These are phyloP conservation scores for Calyptommatus sinebrachiatus DNA, from an alignment of 2,113 vertebrate species.

Conservation along the genomic window DNA sequence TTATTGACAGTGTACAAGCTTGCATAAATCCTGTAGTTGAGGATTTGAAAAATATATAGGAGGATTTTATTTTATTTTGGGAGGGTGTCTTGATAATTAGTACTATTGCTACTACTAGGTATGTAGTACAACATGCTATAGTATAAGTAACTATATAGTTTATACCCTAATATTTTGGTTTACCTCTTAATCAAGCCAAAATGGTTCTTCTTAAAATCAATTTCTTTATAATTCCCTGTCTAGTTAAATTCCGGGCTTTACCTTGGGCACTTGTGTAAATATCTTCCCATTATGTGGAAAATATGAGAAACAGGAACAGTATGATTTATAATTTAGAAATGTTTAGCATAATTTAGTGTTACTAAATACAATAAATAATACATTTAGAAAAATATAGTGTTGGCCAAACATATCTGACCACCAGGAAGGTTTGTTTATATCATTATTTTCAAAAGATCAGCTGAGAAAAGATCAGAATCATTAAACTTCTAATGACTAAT, in stretches of 20 bases:
- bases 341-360: background rate
- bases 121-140: too few relatives aligned
- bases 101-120: too few relatives aligned
- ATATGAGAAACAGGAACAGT: background rate
- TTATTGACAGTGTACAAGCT: too few relatives aligned
- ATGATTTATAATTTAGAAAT: background rate
- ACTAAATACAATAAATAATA: background rate
- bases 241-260: background rate
- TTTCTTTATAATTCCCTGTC: background rate
- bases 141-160: too few relatives aligned
- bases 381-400: background rate
- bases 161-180: background rate
- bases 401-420: background rate
- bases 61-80: too few relatives aligned
- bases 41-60: too few relatives aligned
- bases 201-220: constrained; percentile 5
- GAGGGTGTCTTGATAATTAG: too few relatives aligned
- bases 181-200: constrained; percentile 17
- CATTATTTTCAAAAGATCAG: background rate
- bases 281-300: background rate
- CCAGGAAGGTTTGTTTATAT: background rate
- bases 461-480: background rate
- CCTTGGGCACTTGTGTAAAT: too few relatives aligned
- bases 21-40: too few relatives aligned
- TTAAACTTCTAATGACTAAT: background rate